Evolutionary conservation across 2,113 vertebrate genomes (phyloP).

Genomic region (Heliornis fulica): DNA sequence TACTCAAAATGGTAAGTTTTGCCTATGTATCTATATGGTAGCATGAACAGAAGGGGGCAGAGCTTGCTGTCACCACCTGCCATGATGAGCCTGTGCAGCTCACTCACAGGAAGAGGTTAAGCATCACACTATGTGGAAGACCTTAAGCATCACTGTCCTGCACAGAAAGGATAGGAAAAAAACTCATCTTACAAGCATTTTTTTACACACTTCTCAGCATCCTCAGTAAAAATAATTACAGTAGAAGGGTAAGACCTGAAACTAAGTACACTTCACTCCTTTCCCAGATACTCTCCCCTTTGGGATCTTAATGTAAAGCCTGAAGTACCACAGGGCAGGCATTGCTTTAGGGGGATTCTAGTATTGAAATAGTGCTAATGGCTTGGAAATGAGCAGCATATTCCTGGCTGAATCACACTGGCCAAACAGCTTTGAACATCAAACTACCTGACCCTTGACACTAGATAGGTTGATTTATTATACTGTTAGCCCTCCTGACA

Average conservation of each 20-base stretch:
- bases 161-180: neutral
- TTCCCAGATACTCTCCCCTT: neutral
- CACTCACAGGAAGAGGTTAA: neutral
- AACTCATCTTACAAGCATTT: neutral
- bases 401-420: conserved; percentile 36
- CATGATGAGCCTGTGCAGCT: neutral
- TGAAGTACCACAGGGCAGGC: neutral
- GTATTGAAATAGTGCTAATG: neutral
- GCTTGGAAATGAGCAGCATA: neutral
- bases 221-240: neutral
- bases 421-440: conserved; percentile 35
- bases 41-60: neutral
- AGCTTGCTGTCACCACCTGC: neutral
- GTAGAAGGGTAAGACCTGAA: neutral
- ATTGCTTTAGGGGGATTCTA: neutral
- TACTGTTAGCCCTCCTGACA: conserved; percentile 55
- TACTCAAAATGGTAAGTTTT: neutral
- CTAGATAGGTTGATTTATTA: conserved; percentile 73
- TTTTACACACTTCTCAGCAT: neutral
- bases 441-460: conserved; percentile 57
- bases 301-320: neutral
- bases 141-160: neutral
- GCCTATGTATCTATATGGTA: neutral
- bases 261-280: neutral
- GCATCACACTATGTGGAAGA: neutral